These are phyloP conservation scores for Cosmopolites sordidus DNA, from an alignment of 2,888 invertebrate species.

Conservation along the genomic window DNA sequence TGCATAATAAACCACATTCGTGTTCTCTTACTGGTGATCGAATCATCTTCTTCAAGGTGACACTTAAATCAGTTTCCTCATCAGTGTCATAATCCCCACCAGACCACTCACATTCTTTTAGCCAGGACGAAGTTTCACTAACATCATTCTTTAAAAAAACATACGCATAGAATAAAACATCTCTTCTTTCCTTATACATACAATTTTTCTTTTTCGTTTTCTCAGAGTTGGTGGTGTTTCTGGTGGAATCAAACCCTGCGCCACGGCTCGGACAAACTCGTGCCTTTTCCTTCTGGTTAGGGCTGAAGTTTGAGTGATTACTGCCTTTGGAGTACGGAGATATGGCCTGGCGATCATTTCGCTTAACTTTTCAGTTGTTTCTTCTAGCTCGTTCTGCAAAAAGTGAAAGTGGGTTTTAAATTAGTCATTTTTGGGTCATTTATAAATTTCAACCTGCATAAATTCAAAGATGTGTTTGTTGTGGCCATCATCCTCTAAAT, in stretches of 20 bases:
- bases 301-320: conserved; percentile 59
- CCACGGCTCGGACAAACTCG: conserved; percentile 60
- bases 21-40: conserved; percentile 46
- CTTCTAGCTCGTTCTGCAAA: conserved; percentile 66
- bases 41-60: conserved; percentile 36
- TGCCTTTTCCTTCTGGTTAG: conserved; percentile 58
- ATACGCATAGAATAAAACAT: not conserved
- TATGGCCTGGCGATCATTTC: conserved; percentile 63
- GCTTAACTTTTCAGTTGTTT: conserved; percentile 60
- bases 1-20: conserved; percentile 55
- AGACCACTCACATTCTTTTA: conserved; percentile 59
- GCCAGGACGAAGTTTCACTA: conserved; percentile 45
- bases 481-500: conserved; percentile 60
- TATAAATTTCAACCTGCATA: no score
- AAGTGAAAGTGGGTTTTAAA: conserved; percentile 15
- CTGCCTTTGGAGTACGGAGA: conserved; percentile 57
- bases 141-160: conserved; percentile 15
- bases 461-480: conserved; percentile 65
- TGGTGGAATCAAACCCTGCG: conserved; percentile 54
- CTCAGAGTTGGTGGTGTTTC: conserved; percentile 60
- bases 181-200: not conserved
- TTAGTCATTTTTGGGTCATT: no score
- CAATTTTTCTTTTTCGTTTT: conserved; percentile 49
- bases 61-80: conserved; percentile 43
- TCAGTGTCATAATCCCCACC: conserved; percentile 56